Base-by-base conservation (phyloP, 2,888 invertebrate genomes). In the Apotomis betuletana region DNA sequence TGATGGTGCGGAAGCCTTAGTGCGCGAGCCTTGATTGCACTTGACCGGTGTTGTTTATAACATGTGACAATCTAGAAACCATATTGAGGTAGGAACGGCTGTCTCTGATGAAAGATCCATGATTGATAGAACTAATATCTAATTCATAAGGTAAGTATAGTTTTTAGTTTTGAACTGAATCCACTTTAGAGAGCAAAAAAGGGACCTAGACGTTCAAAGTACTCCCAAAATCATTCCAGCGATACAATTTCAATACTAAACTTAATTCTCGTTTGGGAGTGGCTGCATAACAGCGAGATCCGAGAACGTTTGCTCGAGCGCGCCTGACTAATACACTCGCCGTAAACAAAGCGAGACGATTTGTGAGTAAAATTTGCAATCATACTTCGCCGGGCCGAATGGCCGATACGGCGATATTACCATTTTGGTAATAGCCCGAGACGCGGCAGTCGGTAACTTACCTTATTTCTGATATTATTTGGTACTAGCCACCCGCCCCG, bases 331-430 rank as follows among this genome's bases (percentile, higher is more conserved):
- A 85, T 85, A 86, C 86, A 85, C 76, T 78, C 70, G 72, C 83
- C 78, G 84, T 87, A 87, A 90, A 88, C 87, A 90, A 86, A 86
- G 81, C 73, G 64, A 81, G 80, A 81, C 82, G 79, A 84, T 86
- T 89, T 87, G 85, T 79, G 79, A 87, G 84, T 86, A 84, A 84
- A 90, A 87, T 88, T 87, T 81, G 82, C 87, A 89, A 89, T 89
- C 85, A 85, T 86, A 85, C 84, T 85, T 84, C 81, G 79, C 75
- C 74, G 76, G 74, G 75, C 74, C 80, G 76, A 78, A 81, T 78
- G 75, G 77, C 80, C 81, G 85, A 86, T 89, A 85, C 78, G 59
- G 75, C 82, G 82, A 85, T 86, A 87, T 87, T 84, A 84, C 83
- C 79, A 77, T 79, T 85, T 85, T 81, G 78, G 77, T 79, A 80